These are phyloP conservation scores for Microtus pennsylvanicus DNA, from an alignment of 2,113 vertebrate species.

Conservation along the genomic window DNA sequence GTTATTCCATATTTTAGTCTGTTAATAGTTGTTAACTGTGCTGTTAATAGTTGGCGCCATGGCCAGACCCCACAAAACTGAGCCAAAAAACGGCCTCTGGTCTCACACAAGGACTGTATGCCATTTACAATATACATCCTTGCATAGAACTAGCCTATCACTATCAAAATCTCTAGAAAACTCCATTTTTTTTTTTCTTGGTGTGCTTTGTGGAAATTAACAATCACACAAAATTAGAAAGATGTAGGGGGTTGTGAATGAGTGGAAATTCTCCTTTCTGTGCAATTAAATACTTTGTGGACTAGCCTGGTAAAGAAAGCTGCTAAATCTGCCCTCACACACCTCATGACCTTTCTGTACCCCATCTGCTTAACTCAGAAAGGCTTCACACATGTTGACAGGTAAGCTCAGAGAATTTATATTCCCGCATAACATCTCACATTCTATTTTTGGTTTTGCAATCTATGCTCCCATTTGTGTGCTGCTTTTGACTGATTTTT, in stretches of 20 bases:
- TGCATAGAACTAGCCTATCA: conserved; percentile 1
- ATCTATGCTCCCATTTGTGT: conserved; percentile 1
- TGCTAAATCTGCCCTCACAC: neutral
- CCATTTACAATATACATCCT: neutral
- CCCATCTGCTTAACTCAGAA: conserved; percentile 3
- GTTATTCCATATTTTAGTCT: neutral
- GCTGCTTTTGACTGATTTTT: conserved; percentile 55
- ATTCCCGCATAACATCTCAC: neutral
- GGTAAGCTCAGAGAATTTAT: neutral
- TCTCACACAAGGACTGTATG: neutral
- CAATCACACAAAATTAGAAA: neutral
- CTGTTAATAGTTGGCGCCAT: neutral
- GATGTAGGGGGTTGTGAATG: neutral
- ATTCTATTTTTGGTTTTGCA: conserved; percentile 44
- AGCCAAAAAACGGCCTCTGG: neutral
- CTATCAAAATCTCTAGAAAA: neutral
- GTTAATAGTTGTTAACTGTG: neutral
- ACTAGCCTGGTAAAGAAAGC: neutral
- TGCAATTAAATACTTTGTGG: conserved; percentile 42
- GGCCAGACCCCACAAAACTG: neutral
- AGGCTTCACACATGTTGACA: neutral
- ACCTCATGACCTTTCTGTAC: neutral
- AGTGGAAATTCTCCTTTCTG: neutral
- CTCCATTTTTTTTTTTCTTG: conserved; percentile 5
- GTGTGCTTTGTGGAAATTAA: neutral